These are phyloP conservation scores for Vanessa atalanta DNA, from an alignment of 1,140 invertebrate species.

Conservation along the genomic window DNA sequence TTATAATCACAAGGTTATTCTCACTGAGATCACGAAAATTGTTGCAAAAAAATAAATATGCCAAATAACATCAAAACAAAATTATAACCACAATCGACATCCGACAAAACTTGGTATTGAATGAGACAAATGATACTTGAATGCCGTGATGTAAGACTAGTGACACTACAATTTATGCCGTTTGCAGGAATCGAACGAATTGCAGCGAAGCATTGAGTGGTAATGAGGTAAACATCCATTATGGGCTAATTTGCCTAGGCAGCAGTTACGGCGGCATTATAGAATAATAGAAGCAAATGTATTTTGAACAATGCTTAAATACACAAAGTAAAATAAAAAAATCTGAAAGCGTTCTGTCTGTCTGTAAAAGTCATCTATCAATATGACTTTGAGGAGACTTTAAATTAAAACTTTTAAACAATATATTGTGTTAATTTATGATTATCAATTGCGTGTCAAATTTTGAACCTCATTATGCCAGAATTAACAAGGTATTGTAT, in stretches of 20 bases:
- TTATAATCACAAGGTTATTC: slow-evolving; percentile 23
- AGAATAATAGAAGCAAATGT: no score
- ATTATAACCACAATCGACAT: slow-evolving; percentile 29
- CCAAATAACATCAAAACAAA: slow-evolving; percentile 22
- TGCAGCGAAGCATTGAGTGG: neutral
- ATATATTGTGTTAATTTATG: no score
- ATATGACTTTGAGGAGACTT: neutral
- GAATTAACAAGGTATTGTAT: no score
- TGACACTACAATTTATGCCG: slow-evolving; percentile 39
- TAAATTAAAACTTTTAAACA: no score
- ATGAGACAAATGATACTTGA: slow-evolving; percentile 48
- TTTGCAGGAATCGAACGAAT: slow-evolving; percentile 23
- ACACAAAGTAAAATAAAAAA: no score
- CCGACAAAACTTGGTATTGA: slow-evolving; percentile 37
- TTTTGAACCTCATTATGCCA: no score
- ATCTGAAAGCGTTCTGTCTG: no score
- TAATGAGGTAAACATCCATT: neutral
- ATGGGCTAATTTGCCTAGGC: neutral
- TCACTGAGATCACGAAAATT: slow-evolving; percentile 10
- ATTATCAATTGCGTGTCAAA: no score
- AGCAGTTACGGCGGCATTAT: neutral
- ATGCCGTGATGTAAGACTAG: slow-evolving; percentile 49
- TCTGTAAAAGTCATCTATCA: no score
- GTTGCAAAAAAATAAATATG: neutral
- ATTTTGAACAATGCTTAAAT: no score